These are phyloP conservation scores for Epicampocera succincta DNA, from an alignment of 2,888 invertebrate species.

Conservation along the genomic window DNA sequence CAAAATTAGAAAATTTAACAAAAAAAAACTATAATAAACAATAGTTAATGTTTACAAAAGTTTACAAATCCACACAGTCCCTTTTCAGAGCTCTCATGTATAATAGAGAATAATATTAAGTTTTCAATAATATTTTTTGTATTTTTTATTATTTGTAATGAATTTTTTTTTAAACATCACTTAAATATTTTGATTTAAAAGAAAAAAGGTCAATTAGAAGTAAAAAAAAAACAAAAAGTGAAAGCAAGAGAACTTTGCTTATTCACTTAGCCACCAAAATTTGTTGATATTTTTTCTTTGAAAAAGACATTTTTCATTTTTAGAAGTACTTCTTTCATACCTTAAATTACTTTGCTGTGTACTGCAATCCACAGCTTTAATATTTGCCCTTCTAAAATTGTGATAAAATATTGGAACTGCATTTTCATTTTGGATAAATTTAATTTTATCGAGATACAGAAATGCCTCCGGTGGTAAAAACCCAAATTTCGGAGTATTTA, in stretches of 20 bases:
- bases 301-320: neutral
- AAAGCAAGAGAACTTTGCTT: neutral
- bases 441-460: neutral
- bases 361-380: neutral
- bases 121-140: too few relatives aligned
- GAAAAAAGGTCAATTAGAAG: neutral
- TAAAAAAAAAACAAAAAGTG: neutral
- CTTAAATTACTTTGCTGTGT: neutral
- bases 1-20: too few relatives aligned
- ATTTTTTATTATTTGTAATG: neutral
- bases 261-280: neutral
- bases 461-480: neutral
- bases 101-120: too few relatives aligned
- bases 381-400: too few relatives aligned
- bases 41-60: too few relatives aligned
- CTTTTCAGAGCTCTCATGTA: too few relatives aligned
- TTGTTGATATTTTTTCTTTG: neutral
- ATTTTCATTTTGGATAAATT: too few relatives aligned
- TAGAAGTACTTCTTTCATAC: neutral
- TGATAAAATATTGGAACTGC: too few relatives aligned
- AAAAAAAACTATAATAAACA: too few relatives aligned
- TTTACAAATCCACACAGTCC: too few relatives aligned
- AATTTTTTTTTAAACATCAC: too few relatives aligned
- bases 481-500: neutral
- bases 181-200: neutral